Evolutionary conservation across 2,113 vertebrate genomes (phyloP).

Genomic region (Forbesichthys agassizii): DNA sequence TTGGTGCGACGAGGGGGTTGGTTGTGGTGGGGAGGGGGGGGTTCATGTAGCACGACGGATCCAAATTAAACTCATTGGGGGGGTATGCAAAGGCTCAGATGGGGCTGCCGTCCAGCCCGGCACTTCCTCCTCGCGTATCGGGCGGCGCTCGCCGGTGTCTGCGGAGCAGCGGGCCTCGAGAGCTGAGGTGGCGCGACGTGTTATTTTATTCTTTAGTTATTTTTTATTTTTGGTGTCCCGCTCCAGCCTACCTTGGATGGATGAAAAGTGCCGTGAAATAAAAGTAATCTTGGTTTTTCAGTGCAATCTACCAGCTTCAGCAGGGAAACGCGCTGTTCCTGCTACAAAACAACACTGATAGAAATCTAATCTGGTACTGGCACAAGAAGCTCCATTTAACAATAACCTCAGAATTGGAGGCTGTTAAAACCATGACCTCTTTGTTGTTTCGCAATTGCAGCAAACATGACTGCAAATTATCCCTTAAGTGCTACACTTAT

Average conservation of each 20-base stretch:
- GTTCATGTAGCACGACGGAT: constrained; percentile 70
- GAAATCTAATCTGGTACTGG: too few species aligned
- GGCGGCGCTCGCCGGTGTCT: constrained; percentile 22
- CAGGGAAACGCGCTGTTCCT: constrained; percentile 28
- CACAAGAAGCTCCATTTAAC: constrained; percentile 5
- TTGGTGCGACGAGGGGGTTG: too few species aligned
- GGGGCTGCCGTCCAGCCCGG: constrained; percentile 29
- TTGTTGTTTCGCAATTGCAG: too few species aligned
- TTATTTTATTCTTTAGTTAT: too few species aligned
- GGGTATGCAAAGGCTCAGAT: constrained; percentile 21
- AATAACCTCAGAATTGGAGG: too few species aligned
- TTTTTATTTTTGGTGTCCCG: constrained; percentile 18
- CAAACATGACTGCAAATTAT: too few species aligned
- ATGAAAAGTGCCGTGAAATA: constrained; percentile 60
- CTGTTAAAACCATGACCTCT: too few species aligned
- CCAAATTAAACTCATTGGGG: constrained; percentile 65
- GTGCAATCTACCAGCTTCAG: constrained; percentile 40
- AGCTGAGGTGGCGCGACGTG: too few species aligned
- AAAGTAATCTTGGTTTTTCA: constrained; percentile 57
- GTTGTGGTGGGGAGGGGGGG: constrained; percentile 14
- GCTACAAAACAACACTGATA: too few species aligned
- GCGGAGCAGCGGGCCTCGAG: too few species aligned
- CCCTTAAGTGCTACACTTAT: too few species aligned
- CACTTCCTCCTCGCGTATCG: constrained; percentile 51
- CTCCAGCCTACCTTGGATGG: constrained; percentile 37